A percentile compares a stretch with the other conserved stretches of the same genome.
Conservation (phyloP, 2,797 vertebrate species). For the Ciconia nigra region DNA sequence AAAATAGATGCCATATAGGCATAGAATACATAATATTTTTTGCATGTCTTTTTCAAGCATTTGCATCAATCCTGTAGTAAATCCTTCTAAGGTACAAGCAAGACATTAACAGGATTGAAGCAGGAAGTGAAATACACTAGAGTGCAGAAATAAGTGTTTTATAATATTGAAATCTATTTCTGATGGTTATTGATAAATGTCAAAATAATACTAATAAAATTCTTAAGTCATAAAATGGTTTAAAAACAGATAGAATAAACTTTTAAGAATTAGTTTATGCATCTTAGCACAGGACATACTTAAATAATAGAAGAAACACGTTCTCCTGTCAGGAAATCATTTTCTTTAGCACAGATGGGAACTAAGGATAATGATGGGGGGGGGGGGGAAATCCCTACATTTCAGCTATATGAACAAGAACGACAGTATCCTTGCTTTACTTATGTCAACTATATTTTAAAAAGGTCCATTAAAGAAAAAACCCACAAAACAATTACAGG, state of each 20-base stretch:
- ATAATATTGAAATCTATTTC: neutral
- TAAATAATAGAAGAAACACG: neutral
- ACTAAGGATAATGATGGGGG: neutral
- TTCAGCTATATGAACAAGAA: neutral
- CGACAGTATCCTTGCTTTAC: neutral
- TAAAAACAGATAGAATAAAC: neutral
- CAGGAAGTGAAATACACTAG: neutral
- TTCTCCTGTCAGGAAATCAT: neutral
- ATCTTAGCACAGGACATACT: neutral
- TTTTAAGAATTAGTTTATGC: neutral
- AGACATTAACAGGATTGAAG: neutral
- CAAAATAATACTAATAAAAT: neutral
- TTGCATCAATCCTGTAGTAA: neutral
- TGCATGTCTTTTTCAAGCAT: neutral
- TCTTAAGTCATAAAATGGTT: neutral
- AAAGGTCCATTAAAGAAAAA: neutral
- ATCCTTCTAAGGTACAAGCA: neutral
- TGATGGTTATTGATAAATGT: neutral
- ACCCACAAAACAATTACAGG: neutral
- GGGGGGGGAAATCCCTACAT: accelerated
- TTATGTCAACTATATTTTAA: neutral
- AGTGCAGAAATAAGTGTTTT: neutral
- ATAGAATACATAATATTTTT: neutral
- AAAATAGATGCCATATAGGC: neutral
- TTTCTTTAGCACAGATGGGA: neutral